Base-by-base conservation (phyloP, 2,113 vertebrate genomes). In the Garra rufa region DNA sequence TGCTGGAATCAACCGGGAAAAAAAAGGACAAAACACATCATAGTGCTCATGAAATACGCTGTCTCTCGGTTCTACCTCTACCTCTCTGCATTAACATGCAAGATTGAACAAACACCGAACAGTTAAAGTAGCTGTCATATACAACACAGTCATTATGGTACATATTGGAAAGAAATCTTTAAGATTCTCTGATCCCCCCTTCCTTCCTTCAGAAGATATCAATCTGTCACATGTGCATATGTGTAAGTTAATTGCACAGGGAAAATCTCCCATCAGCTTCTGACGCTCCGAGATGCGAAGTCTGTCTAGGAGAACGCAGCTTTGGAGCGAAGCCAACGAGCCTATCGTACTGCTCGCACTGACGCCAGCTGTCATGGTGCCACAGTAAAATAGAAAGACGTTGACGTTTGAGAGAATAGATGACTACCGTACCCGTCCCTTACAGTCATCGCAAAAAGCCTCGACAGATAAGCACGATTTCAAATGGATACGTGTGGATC, bases 121-220 rank as follows among this genome's bases (percentile, higher is more conserved):
- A 84, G 77, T 85, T 61, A 76, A 87, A 84, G 71, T 81, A 87
- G 87, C 80, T 70, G 78, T 46, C 73, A 85, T 81, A 71, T 86
- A 89, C 74, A 83, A 85, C 81, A 84, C 84, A 88, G 84, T 82
- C 86, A 76, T 67, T 87, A 89, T 87, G 85, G 87, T 74, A 86
- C 83, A 88, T 55, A 83, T 76, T 19, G 76, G 73, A 75, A 74
- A 85, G 30, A 76, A 75, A 61, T 65, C 34, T 50, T 61, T n/a
- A n/a, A 77, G 65, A 19, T 44, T 63, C 57, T 70, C 44, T 34
- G 63, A 70, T 41, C 21, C 10, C 63, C 38, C 78, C 46, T n/a
- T n/a, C n/a, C n/a, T n/a, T n/a, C 34, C 34, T 24, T 69, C 30
- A 43, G 78, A 83, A 55, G 75, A 78, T 55, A 65, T 30, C 48